phyloP scores from a whole-genome alignment of 2,113 vertebrate genomes.

The Leptobrachium ailaonicum region DNA sequence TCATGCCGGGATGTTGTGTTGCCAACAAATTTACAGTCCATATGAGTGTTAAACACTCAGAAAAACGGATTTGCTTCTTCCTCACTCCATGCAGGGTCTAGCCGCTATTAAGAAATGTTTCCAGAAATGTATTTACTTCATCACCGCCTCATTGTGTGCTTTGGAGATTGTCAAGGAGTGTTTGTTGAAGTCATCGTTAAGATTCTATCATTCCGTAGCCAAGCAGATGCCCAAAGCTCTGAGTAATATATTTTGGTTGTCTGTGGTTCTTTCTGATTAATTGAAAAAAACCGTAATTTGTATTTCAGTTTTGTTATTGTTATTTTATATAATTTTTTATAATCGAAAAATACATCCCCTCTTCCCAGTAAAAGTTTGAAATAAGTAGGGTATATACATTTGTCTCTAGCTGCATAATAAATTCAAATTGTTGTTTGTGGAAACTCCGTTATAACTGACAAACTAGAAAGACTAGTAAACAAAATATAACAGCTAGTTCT shows the following conservation, averaged over 20 bases:
- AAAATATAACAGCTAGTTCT: too few species aligned
- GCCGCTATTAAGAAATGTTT: constrained; percentile 77
- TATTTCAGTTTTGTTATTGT: too few species aligned
- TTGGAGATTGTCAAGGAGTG: constrained; percentile 74
- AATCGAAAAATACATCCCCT: too few species aligned
- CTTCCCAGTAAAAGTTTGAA: too few species aligned
- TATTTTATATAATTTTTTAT: too few species aligned
- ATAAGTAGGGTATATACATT: too few species aligned
- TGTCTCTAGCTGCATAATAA: too few species aligned
- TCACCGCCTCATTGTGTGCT: constrained; percentile 63
- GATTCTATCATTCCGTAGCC: constrained; percentile 64
- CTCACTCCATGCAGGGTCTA: constrained; percentile 72
- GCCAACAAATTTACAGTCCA: constrained; percentile 77
- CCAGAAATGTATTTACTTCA: too few species aligned
- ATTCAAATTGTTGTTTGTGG: too few species aligned
- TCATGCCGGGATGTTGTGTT: constrained; percentile 75
- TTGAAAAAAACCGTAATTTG: constrained; percentile 68
- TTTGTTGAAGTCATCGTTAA: constrained; percentile 71
- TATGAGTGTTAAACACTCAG: constrained; percentile 75
- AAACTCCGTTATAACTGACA: too few species aligned
- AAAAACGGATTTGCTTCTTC: constrained; percentile 71
- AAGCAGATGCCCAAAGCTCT: constrained; percentile 70
- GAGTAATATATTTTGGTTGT: constrained; percentile 76
- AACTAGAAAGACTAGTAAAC: too few species aligned
- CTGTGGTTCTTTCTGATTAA: constrained; percentile 69